Base-by-base conservation (phyloP, 2,888 invertebrate genomes). In the Tenthredo notha region DNA sequence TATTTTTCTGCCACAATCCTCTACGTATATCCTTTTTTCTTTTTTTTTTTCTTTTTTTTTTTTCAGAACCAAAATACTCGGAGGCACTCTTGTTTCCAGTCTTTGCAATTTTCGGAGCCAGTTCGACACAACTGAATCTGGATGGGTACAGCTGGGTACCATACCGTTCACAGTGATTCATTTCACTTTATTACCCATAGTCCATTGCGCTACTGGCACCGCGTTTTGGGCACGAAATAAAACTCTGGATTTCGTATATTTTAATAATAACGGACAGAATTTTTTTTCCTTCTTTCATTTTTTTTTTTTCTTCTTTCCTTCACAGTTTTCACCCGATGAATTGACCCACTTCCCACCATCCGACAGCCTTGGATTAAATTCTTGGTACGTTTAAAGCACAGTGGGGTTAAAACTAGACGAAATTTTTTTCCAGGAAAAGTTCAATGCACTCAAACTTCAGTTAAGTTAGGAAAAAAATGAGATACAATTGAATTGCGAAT, bases 101-200 rank as follows among this genome's bases (percentile, higher is more conserved):
- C 50, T 77, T 15, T 50, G 77, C 77, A 77, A 77, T 15, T 77
- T 77, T 21, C 33, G 6, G 2, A 15, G 67, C 67, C 70, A 47
- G 82, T 80, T 82, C 67, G 83, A 50, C 50, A 47, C 29, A 67
- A 70, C 83, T 83, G 83, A 29, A 43, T 50, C 47, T 33, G 12
- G 61, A 43, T 37, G 61, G 40, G 25, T 67, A 40, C 61, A 61
- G 61, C 77, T 50, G 77, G 80, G 61, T 61, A 43, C 33, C 43
- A 29, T n/a, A 29, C 50, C 18, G 18, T 43, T 37, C 12, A 9
- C 43, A 83, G 65, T 83, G 67, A 67, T 83, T 83, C 67, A 83
- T 67, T 67, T 70, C 67, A 29, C 29, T 83, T 83, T 83, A 83
- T 83, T 83, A 47, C 67, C 83, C 47, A 33, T 29, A 25, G 82